phyloP scores from a whole-genome alignment of 2,797 vertebrate species.

The Amblyopsis hoosieri region DNA sequence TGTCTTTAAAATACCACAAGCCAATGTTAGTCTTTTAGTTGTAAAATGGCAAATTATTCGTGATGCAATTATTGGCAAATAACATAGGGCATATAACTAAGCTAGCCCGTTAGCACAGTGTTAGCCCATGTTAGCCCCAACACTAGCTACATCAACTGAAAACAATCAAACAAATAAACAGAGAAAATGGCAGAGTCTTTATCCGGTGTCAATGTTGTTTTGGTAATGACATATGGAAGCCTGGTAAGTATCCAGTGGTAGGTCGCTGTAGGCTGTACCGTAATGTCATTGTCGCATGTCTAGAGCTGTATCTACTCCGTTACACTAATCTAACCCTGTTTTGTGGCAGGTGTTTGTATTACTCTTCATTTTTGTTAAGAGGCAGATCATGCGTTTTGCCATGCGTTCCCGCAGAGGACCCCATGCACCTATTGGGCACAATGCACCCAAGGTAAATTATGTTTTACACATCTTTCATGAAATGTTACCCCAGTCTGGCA shows the following conservation, averaged over 20 bases:
- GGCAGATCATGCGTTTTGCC: slow-evolving; percentile 98
- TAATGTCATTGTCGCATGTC: neutral
- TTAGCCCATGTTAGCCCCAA: neutral
- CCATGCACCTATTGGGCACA: slow-evolving; percentile 93
- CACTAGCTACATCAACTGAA: neutral
- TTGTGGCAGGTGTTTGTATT: slow-evolving; percentile 90
- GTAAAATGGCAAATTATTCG: no score
- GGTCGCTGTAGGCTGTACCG: neutral
- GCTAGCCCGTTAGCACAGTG: neutral
- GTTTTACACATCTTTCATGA: neutral
- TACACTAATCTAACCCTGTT: neutral
- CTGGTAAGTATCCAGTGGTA: slow-evolving; percentile 82
- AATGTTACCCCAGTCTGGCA: neutral
- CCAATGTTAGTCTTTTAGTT: neutral
- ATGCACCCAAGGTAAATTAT: slow-evolving; percentile 89
- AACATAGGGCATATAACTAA: neutral
- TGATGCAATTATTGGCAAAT: no score
- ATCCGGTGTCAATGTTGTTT: slow-evolving; percentile 93
- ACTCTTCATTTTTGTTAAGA: slow-evolving; percentile 96
- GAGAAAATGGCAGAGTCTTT: slow-evolving; percentile 69
- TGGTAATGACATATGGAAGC: slow-evolving; percentile 95
- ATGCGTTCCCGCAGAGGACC: slow-evolving; percentile 96
- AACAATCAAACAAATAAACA: slow-evolving; percentile 1
- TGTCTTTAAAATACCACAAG: neutral
- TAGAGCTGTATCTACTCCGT: neutral